These are phyloP conservation scores for Lasioglossum oenotherae DNA, from an alignment of 2,888 invertebrate species.

Conservation along the genomic window DNA sequence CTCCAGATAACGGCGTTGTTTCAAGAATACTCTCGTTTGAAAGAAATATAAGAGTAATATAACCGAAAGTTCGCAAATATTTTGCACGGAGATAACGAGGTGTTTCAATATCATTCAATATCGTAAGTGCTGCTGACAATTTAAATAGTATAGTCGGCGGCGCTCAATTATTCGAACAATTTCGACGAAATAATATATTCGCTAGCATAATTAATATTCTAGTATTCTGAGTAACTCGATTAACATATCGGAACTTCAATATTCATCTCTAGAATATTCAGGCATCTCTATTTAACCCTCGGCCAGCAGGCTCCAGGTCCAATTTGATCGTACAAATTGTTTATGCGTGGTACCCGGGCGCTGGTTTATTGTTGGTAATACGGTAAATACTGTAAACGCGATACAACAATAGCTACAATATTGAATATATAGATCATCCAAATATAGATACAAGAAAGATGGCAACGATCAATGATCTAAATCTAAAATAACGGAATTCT, in stretches of 20 bases:
- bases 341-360: neutral
- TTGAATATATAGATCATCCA: too few relatives aligned
- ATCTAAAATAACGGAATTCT: neutral
- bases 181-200: slow-evolving; percentile 9
- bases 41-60: neutral
- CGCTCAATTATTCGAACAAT: neutral
- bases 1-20: neutral
- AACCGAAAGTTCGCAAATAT: neutral
- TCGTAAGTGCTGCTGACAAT: neutral
- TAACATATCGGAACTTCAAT: neutral
- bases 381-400: neutral
- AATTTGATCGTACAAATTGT: neutral
- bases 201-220: neutral
- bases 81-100: neutral
- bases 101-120: neutral
- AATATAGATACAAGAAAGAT: too few relatives aligned
- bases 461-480: neutral
- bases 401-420: neutral
- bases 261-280: slow-evolving; percentile 3
- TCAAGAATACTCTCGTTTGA: neutral
- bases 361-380: neutral
- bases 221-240: slow-evolving; percentile 2
- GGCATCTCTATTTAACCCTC: slow-evolving; percentile 4
- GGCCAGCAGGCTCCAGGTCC: neutral
- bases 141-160: neutral